Base-by-base conservation (phyloP, 2,888 invertebrate genomes). In the Cactoblastis cactorum region DNA sequence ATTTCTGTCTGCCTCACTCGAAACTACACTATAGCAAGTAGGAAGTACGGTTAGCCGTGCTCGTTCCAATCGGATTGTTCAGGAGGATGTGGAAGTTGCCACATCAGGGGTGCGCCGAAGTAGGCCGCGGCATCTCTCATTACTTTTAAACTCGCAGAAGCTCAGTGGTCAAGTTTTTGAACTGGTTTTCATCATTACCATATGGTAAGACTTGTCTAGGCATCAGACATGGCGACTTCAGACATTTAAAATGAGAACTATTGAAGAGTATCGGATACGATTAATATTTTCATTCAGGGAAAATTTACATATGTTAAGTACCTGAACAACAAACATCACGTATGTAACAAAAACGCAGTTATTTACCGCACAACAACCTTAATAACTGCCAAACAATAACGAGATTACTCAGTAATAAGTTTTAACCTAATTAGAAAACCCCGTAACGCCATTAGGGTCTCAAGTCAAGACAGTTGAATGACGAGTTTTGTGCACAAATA, bases 71-170 rank as follows among this genome's bases (percentile, higher is more conserved):
- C 18, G 19, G 46, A 39, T 41, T 18, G 49, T 38, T 49, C 41
- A 46, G 47, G 55, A 54, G 57, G 56, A 57, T 57, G 64, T 60
- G 70, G 65, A 62, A 64, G 65, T 73, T 67, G 64, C 62, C 68
- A 73, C 54, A 53, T 28, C 45, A 64, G 57, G 71, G 74, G 72
- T 67, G 69, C 59, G 62, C 57, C 61, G 51, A 60, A 62, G 51
- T 61, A 46, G 61, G 54, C 55, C 61, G 41, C 24, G 1, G 3
- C 14, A 55, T 51, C 54, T 51, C 54, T 58, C 57, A 59, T 53
- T 62, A 54, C 19, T 39, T 18, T 19, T n/a, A 22, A 22, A n/a
- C 22, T 12, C 8, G 22, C 18, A 2, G 24, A 12, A 11, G n/a
- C 3, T 24, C 18, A 24, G 41, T n/a, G n/a, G n/a, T n/a, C n/a